These are phyloP conservation scores for Agrochola litura DNA, from an alignment of 2,888 invertebrate species.

Conservation along the genomic window DNA sequence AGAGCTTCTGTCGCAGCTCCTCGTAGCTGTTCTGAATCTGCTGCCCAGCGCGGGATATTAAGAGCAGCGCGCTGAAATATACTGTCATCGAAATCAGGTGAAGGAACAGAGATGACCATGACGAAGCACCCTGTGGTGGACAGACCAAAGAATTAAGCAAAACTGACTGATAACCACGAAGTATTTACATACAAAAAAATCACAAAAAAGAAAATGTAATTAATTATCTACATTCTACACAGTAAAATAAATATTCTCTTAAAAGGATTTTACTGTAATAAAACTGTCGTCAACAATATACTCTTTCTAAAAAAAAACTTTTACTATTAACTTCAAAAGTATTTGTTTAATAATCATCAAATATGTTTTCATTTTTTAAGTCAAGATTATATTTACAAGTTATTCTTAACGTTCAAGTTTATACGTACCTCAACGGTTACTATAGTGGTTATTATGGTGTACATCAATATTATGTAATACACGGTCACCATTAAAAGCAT, in stretches of 20 bases:
- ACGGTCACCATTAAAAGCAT: constrained; percentile 64
- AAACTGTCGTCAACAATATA: not conserved
- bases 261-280: too few relatives aligned
- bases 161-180: too few relatives aligned
- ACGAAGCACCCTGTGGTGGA: too few relatives aligned
- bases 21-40: constrained; percentile 65
- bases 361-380: not conserved
- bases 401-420: too few relatives aligned
- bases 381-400: not conserved
- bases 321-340: too few relatives aligned
- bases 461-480: constrained; percentile 68
- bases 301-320: too few relatives aligned
- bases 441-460: constrained; percentile 42
- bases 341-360: not conserved
- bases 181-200: too few relatives aligned
- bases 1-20: constrained; percentile 64
- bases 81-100: constrained; percentile 50
- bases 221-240: too few relatives aligned
- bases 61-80: constrained; percentile 62
- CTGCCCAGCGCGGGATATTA: constrained; percentile 71
- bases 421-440: constrained; percentile 63
- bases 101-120: too few relatives aligned
- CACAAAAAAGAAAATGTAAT: too few relatives aligned
- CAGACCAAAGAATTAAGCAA: too few relatives aligned
- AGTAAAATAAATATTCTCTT: not conserved